Percentiles rank a stretch among this genome's conserved stretches.
phyloP scores from a whole-genome alignment of 2,888 invertebrate species.

The Acanthacorydalis orientalis region DNA sequence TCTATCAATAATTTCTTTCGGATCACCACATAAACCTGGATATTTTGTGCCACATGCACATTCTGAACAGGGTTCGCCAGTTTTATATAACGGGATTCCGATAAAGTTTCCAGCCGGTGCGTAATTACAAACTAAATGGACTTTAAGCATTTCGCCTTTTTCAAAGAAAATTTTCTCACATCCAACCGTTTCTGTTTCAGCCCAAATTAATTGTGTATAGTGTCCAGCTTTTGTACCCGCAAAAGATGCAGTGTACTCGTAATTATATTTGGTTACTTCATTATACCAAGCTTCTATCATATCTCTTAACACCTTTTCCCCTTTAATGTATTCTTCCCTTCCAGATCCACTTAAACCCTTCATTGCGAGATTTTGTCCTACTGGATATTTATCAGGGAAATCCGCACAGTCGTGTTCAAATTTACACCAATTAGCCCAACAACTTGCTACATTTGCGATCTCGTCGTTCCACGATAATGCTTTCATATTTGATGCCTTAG shows the following conservation, averaged over 20 bases:
- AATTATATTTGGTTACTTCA: not conserved
- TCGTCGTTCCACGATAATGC: slow-evolving; percentile 35
- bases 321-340: too few relatives aligned
- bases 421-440: slow-evolving; percentile 33
- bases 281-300: not conserved
- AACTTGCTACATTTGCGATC: slow-evolving; percentile 29
- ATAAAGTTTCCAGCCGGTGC: not conserved
- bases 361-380: slow-evolving; percentile 30
- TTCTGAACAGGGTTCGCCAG: not conserved
- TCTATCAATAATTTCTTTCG: too few relatives aligned
- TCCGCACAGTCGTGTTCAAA: slow-evolving; percentile 33
- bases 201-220: not conserved
- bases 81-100: not conserved
- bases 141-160: not conserved
- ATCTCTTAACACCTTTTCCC: not conserved
- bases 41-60: not conserved
- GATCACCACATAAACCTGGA: too few relatives aligned
- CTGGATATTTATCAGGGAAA: slow-evolving; percentile 29
- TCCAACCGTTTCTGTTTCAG: not conserved
- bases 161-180: not conserved
- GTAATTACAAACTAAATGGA: not conserved
- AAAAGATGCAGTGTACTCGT: too few relatives aligned
- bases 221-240: not conserved
- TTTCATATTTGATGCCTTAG: slow-evolving; percentile 32
- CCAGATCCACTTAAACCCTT: too few relatives aligned